Conservation (phyloP, 2,113 vertebrate genomes). For the Planiliza haematocheilus region DNA sequence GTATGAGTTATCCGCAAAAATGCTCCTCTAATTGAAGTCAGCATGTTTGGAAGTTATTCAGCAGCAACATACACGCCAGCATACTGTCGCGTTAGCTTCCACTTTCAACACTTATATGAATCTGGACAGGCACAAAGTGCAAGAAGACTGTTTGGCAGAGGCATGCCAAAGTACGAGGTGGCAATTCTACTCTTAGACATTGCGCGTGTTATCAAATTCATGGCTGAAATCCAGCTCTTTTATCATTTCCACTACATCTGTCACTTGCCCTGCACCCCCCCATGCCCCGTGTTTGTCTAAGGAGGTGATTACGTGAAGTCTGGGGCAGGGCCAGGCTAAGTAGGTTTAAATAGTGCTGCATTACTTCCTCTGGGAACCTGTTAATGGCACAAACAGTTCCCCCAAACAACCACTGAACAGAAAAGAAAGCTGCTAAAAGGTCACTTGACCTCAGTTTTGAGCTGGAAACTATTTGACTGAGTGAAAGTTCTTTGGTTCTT, state of each 20-base stretch:
- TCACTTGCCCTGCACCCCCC: constrained; percentile 25
- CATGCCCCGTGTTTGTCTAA: constrained; percentile 69
- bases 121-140: no score
- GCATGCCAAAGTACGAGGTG: no score
- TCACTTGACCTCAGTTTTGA: constrained; percentile 42
- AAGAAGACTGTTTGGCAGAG: no score
- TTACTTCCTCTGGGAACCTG: constrained; percentile 78
- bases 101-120: no score
- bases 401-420: constrained; percentile 66
- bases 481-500: constrained; percentile 16
- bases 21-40: no score
- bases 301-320: constrained; percentile 72
- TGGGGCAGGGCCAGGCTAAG: constrained; percentile 67
- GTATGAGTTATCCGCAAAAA: no score
- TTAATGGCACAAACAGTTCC: constrained; percentile 71
- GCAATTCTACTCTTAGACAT: neutral
- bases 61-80: no score
- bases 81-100: no score
- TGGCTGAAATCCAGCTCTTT: neutral
- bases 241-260: constrained; percentile 27
- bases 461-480: constrained; percentile 41
- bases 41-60: no score
- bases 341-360: constrained; percentile 76
- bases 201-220: constrained; percentile 11
- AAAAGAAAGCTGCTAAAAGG: constrained; percentile 57